These are phyloP conservation scores for Nanorana parkeri DNA, from an alignment of 2,113 vertebrate species.

Conservation along the genomic window DNA sequence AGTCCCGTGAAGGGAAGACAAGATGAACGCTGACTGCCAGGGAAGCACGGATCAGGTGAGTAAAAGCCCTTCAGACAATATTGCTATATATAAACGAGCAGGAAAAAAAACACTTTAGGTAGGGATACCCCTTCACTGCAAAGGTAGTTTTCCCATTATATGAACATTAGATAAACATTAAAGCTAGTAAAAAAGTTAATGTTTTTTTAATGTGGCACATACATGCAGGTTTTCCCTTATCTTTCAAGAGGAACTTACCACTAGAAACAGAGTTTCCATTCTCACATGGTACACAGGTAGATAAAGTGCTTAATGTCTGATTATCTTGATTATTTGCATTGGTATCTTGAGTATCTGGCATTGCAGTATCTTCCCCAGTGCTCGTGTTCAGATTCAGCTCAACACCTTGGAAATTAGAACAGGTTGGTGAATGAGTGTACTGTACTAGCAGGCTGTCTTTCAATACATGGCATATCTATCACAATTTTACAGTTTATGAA, in stretches of 20 bases:
- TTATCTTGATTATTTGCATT: slow-evolving; percentile 89
- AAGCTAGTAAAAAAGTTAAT: too few relatives aligned
- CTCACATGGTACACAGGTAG: slow-evolving; percentile 78
- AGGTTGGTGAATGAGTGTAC: slow-evolving; percentile 3
- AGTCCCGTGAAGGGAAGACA: too few relatives aligned
- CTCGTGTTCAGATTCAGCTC: slow-evolving; percentile 91
- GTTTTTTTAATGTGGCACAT: too few relatives aligned
- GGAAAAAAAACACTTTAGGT: too few relatives aligned
- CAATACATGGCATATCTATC: neutral
- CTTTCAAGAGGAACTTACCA: slow-evolving; percentile 73
- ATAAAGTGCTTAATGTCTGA: slow-evolving; percentile 69
- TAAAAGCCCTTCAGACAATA: too few relatives aligned
- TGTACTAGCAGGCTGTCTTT: neutral
- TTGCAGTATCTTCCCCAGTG: slow-evolving; percentile 78
- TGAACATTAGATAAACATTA: too few relatives aligned
- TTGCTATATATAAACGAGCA: too few relatives aligned
- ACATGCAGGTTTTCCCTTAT: too few relatives aligned
- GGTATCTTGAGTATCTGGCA: slow-evolving; percentile 86
- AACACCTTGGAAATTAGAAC: slow-evolving; percentile 72
- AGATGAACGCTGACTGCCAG: too few relatives aligned
- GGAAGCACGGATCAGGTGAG: too few relatives aligned
- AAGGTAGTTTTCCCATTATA: too few relatives aligned
- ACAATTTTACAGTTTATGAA: neutral
- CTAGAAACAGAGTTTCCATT: slow-evolving; percentile 93
- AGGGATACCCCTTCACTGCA: too few relatives aligned